phyloP scores from a whole-genome alignment of 2,888 invertebrate species.

The Kuschelorhynchus macadamiae region DNA sequence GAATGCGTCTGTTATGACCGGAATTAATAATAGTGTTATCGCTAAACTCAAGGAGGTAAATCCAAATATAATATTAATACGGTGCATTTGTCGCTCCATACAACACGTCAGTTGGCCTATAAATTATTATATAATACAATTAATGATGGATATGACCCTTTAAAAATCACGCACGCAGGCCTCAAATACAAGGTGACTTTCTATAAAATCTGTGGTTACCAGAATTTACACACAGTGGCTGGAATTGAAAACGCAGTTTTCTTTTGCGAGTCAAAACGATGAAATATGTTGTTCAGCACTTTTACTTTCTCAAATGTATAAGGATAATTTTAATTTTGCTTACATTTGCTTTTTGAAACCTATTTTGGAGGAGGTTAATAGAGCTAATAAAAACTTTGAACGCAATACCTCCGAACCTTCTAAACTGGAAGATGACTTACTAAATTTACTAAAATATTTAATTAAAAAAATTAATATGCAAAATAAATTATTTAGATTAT shows the following conservation, averaged over 20 bases:
- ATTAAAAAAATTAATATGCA: too few relatives aligned
- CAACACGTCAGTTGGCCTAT: constrained; percentile 48
- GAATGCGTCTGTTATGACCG: constrained; percentile 62
- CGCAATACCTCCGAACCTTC: too few relatives aligned
- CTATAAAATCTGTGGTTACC: constrained; percentile 55
- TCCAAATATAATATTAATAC: constrained; percentile 50
- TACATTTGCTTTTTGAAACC: too few relatives aligned
- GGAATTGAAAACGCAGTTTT: constrained; percentile 58
- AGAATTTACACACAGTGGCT: constrained; percentile 57
- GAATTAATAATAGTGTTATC: constrained; percentile 62
- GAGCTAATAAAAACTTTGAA: too few relatives aligned
- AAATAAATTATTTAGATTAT: too few relatives aligned
- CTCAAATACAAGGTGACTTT: constrained; percentile 54
- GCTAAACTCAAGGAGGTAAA: constrained; percentile 57
- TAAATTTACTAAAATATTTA: too few relatives aligned
- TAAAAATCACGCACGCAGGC: constrained; percentile 46
- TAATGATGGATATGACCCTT: constrained; percentile 51
- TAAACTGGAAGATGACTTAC: too few relatives aligned
- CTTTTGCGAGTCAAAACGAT: constrained; percentile 42
- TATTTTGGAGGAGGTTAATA: too few relatives aligned
- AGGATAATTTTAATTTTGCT: too few relatives aligned
- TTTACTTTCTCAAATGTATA: too few relatives aligned
- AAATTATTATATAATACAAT: constrained; percentile 47
- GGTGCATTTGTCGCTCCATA: constrained; percentile 61
- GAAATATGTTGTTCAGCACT: constrained; percentile 58